Percentiles rank a stretch among this genome's conserved stretches.
phyloP scores from a whole-genome alignment of 2,888 invertebrate species.

The Sclerodermus sp. region DNA sequence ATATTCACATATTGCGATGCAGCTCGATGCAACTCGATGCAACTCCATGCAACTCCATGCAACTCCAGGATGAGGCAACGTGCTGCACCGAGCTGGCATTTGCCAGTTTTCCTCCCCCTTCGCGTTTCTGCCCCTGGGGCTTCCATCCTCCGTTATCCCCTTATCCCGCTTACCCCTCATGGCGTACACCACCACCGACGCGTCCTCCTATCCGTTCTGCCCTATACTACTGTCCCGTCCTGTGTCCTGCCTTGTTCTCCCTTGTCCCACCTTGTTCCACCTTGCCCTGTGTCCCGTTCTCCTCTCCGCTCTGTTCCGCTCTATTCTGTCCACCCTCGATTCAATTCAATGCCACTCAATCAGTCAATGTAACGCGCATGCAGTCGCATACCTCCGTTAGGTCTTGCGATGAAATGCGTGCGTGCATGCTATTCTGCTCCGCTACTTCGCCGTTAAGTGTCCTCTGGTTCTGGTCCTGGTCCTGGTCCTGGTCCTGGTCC shows the following conservation, averaged over 20 bases:
- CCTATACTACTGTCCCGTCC: too few relatives aligned
- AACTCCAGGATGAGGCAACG: not conserved
- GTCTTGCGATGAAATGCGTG: conserved; percentile 34
- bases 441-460: conserved; percentile 34
- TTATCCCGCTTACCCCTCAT: too few relatives aligned
- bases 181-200: too few relatives aligned
- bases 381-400: conserved; percentile 37
- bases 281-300: conserved; percentile 7
- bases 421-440: conserved; percentile 21
- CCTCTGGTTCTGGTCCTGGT: too few relatives aligned
- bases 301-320: conserved; percentile 13
- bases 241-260: too few relatives aligned
- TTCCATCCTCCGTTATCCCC: too few relatives aligned
- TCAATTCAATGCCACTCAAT: conserved; percentile 57
- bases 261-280: too few relatives aligned
- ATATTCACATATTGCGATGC: too few relatives aligned
- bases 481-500: too few relatives aligned
- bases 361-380: conserved; percentile 55
- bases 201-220: too few relatives aligned
- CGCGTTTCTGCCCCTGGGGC: not conserved
- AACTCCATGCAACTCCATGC: too few relatives aligned
- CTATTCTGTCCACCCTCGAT: conserved; percentile 41
- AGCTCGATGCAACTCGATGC: too few relatives aligned
- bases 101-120: conserved; percentile 36
- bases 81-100: conserved; percentile 41